Percentiles rank a stretch among this genome's conserved stretches.
phyloP scores from a whole-genome alignment of 2,797 vertebrate genomes.

The Molossus molossus region DNA sequence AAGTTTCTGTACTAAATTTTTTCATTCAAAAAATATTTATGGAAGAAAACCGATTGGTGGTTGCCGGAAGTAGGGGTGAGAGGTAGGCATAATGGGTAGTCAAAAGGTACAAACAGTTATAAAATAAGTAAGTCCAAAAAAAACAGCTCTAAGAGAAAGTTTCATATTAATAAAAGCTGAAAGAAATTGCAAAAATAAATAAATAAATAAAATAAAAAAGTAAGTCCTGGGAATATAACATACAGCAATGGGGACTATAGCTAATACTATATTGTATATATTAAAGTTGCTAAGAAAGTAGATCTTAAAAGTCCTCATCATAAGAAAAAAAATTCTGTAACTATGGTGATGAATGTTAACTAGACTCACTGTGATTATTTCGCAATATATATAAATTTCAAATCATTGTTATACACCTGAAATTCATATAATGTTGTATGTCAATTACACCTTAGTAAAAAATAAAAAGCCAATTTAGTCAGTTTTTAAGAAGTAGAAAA shows the following conservation, averaged over 20 bases:
- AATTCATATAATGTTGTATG: neutral
- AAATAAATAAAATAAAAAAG: neutral
- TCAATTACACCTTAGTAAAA: neutral
- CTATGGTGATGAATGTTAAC: neutral
- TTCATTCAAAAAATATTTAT: conserved; percentile 56
- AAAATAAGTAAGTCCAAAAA: neutral
- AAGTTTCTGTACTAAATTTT: neutral
- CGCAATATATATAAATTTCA: neutral
- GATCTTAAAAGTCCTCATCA: neutral
- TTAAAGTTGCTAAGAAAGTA: neutral
- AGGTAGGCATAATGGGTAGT: neutral
- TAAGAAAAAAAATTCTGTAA: neutral
- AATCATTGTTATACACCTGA: neutral
- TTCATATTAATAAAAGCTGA: too few species aligned
- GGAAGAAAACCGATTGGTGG: neutral
- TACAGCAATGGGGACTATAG: neutral
- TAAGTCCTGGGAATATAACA: neutral
- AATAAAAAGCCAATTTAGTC: neutral
- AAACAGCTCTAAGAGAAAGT: too few species aligned
- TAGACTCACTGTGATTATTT: neutral
- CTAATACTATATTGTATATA: neutral
- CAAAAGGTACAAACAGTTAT: neutral
- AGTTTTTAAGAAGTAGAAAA: conserved; percentile 56
- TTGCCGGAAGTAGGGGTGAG: neutral
- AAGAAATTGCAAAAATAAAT: too few species aligned